phyloP scores from a whole-genome alignment of 1,140 invertebrate genomes.

The Pentalonia nigronervosa region DNA sequence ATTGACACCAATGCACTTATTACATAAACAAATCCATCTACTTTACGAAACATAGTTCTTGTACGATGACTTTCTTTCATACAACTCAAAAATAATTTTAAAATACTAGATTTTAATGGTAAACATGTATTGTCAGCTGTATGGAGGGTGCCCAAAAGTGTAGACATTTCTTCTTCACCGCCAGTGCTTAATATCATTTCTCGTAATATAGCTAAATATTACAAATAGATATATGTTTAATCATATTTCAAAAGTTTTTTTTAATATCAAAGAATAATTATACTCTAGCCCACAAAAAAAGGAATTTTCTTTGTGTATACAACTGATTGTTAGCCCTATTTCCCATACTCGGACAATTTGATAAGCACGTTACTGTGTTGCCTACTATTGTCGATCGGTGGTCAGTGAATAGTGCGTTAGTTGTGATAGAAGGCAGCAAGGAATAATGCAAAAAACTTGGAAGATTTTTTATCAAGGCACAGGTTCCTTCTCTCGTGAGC shows the following conservation, averaged over 20 bases:
- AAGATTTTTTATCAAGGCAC: no score
- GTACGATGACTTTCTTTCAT: constrained; percentile 94
- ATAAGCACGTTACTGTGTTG: no score
- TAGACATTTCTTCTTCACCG: constrained; percentile 95
- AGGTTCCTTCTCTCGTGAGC: no score
- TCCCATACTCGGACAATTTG: no score
- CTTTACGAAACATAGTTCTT: constrained; percentile 95
- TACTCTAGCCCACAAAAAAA: no score
- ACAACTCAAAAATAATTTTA: constrained; percentile 86
- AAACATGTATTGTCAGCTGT: constrained; percentile 80
- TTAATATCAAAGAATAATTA: not conserved
- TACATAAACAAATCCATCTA: constrained; percentile 95
- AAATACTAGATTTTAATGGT: constrained; percentile 87
- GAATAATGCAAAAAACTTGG: no score
- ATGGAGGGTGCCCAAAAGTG: constrained; percentile 89
- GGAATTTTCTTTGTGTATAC: no score
- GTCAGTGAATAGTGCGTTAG: no score
- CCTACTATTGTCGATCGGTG: no score
- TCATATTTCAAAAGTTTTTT: not conserved
- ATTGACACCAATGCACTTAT: constrained; percentile 94
- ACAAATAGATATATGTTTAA: not conserved
- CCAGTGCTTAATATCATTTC: constrained; percentile 89
- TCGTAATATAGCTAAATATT: constrained; percentile 72
- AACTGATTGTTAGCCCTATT: no score
- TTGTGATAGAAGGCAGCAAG: no score